Percentiles rank a stretch among this genome's conserved stretches.
Evolutionary conservation across 2,113 vertebrate genomes (phyloP).

Genomic region (Caranx ignobilis): DNA sequence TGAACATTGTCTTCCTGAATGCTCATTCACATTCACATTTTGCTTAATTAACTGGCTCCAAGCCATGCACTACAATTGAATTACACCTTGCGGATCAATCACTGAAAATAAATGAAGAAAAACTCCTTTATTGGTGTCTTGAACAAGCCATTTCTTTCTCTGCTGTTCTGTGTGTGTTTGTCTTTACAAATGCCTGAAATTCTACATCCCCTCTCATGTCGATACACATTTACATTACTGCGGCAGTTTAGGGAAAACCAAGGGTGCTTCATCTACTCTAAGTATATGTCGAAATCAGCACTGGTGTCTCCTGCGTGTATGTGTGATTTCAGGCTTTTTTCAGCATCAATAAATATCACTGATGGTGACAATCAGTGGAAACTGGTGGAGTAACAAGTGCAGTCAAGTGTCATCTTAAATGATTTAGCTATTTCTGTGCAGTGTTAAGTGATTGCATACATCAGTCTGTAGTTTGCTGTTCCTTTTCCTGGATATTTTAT

Average conservation of each 20-base stretch:
- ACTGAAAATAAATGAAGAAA: constrained; percentile 45
- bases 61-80: constrained; percentile 26
- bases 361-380: constrained; percentile 76
- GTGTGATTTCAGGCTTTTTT: constrained; percentile 71
- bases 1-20: neutral
- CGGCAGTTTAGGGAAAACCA: constrained; percentile 13
- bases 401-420: constrained; percentile 76
- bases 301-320: constrained; percentile 40
- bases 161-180: constrained; percentile 11
- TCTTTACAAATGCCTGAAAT: constrained; percentile 22
- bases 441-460: constrained; percentile 75
- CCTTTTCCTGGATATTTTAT: constrained; percentile 64
- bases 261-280: constrained; percentile 30
- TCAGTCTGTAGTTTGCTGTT: constrained; percentile 46
- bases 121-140: constrained; percentile 17
- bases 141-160: constrained; percentile 30
- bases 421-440: constrained; percentile 66
- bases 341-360: constrained; percentile 74
- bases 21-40: constrained; percentile 39
- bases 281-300: constrained; percentile 65
- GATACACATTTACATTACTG: constrained; percentile 33
- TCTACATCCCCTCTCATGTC: constrained; percentile 7
- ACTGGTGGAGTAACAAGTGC: constrained; percentile 62
- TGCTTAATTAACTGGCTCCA: constrained; percentile 34
- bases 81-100: constrained; percentile 21